Conservation (phyloP, 2,113 vertebrate species). For the Pyrgilauda ruficollis region DNA sequence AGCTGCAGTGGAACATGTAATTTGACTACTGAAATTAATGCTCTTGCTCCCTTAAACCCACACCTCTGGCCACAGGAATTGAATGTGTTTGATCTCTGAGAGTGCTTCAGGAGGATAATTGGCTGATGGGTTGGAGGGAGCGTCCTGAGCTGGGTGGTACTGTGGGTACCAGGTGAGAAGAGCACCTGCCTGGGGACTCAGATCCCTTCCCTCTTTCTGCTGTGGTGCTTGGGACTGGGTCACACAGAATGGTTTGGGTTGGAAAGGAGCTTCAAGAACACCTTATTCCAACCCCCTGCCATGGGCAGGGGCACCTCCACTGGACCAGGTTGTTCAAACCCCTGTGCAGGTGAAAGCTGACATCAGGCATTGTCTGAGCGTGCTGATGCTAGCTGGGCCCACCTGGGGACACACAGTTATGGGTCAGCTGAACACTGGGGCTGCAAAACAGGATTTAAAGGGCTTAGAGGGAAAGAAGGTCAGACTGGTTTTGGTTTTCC, state of each 20-base stretch:
- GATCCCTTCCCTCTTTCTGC: background rate
- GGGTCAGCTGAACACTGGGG: background rate
- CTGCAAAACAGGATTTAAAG: background rate
- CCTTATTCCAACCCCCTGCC: background rate
- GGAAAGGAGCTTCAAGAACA: background rate
- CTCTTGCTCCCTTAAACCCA: background rate
- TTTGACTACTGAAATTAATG: background rate
- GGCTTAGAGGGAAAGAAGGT: background rate
- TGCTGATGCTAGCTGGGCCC: background rate
- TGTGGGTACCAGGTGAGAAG: background rate
- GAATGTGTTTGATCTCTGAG: slow-evolving; percentile 23
- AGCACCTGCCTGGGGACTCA: background rate
- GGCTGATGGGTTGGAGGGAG: background rate
- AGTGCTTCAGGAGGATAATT: slow-evolving; percentile 10
- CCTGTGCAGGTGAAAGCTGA: background rate
- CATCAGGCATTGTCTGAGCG: background rate
- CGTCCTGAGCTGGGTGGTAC: background rate
- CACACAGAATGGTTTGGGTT: background rate
- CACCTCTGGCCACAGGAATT: background rate
- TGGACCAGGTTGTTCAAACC: background rate
- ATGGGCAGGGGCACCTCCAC: background rate
- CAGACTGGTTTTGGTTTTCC: slow-evolving; percentile 9
- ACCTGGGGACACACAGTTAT: background rate
- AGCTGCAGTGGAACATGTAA: background rate
- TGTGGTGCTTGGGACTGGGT: background rate